These are phyloP conservation scores for Tursiops truncatus DNA, from an alignment of 2,113 vertebrate species.

Conservation along the genomic window DNA sequence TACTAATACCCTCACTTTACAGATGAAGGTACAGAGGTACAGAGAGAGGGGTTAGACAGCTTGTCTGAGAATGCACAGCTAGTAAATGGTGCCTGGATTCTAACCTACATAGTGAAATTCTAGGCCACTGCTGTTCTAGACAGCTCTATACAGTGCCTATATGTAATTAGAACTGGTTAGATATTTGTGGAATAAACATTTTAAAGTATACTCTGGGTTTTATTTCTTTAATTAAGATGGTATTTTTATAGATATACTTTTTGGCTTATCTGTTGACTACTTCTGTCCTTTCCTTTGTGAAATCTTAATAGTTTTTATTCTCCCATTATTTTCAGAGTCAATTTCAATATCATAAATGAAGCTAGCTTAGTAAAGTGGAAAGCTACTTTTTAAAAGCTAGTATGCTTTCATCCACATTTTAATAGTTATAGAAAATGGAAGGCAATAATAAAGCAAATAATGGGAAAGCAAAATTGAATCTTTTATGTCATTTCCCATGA, in stretches of 20 bases:
- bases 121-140: neutral
- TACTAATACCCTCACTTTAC: neutral
- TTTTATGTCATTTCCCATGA: conserved; percentile 9
- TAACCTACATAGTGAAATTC: neutral
- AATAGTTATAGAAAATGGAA: neutral
- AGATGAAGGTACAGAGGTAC: neutral
- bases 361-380: neutral
- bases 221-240: neutral
- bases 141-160: neutral
- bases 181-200: neutral
- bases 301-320: neutral
- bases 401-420: neutral
- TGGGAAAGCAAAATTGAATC: neutral
- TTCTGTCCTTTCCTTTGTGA: neutral
- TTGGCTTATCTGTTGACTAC: neutral
- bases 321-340: neutral
- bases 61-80: neutral
- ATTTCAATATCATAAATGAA: conserved; percentile 23
- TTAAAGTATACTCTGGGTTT: neutral
- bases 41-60: neutral
- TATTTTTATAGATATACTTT: neutral
- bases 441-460: conserved; percentile 8
- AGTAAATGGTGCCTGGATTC: neutral
- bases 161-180: neutral
- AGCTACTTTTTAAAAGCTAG: conserved; percentile 13